These are phyloP conservation scores for Bos indicus DNA, from an alignment of 2,113 vertebrate genomes.

Conservation along the genomic window DNA sequence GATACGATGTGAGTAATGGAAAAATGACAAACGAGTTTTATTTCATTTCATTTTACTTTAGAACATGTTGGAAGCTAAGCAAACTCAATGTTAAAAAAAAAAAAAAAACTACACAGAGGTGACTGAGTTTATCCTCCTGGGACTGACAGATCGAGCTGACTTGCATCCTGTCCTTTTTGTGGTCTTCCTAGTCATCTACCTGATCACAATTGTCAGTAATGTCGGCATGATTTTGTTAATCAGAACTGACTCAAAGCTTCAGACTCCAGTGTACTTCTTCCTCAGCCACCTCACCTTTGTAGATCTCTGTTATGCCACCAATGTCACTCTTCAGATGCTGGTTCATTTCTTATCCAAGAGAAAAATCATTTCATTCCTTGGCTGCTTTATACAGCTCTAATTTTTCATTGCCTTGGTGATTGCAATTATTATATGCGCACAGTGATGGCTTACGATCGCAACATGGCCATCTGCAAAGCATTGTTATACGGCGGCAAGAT, in stretches of 20 bases:
- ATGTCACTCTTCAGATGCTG: conserved; percentile 78
- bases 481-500: conserved; percentile 78
- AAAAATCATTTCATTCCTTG: conserved; percentile 71
- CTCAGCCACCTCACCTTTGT: not conserved
- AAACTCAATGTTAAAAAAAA: conserved; percentile 26
- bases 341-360: conserved; percentile 65
- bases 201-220: not conserved
- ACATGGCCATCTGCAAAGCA: conserved; percentile 80
- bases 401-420: conserved; percentile 73
- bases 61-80: not conserved
- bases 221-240: not conserved
- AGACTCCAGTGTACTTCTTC: not conserved
- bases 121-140: conserved; percentile 63
- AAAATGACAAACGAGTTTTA: not conserved
- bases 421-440: conserved; percentile 78
- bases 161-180: not conserved
- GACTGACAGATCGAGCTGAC: conserved; percentile 30
- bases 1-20: no score
- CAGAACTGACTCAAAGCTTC: not conserved
- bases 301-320: conserved; percentile 66
- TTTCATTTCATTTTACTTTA: not conserved
- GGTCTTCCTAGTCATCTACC: not conserved
- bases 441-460: conserved; percentile 82
- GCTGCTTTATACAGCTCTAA: conserved; percentile 76
- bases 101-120: conserved; percentile 1